Conservation (phyloP, 2,888 invertebrate species). For the Hypena proboscidalis region DNA sequence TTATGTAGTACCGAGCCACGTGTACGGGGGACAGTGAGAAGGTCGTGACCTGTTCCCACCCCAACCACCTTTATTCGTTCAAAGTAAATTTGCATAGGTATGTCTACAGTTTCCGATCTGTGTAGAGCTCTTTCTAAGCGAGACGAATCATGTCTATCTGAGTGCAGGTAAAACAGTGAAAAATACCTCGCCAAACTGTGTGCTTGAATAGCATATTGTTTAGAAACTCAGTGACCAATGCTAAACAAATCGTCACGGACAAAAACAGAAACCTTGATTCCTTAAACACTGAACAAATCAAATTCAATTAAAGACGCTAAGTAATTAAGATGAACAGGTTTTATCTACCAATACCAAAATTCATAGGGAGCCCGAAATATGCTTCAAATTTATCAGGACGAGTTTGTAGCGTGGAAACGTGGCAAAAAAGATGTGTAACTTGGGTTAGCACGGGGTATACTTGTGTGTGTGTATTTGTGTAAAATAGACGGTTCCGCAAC, state of each 20-base stretch:
- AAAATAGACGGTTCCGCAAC: slow-evolving; percentile 77
- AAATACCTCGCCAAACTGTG: neutral
- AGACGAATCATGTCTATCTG: slow-evolving; percentile 13
- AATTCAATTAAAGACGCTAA: neutral
- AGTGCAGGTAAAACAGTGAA: neutral
- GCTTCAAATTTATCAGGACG: slow-evolving; percentile 16
- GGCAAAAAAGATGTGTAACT: slow-evolving; percentile 45
- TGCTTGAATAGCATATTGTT: too few species aligned
- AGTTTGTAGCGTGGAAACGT: slow-evolving; percentile 23
- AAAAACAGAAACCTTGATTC: neutral
- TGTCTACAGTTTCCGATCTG: slow-evolving; percentile 29
- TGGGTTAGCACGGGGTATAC: slow-evolving; percentile 41
- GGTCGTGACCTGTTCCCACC: slow-evolving; percentile 52
- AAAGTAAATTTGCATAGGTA: slow-evolving; percentile 46
- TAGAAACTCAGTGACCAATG: too few species aligned
- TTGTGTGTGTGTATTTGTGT: slow-evolving; percentile 69
- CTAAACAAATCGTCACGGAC: too few species aligned
- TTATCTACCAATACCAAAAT: neutral
- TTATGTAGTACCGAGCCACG: slow-evolving; percentile 47
- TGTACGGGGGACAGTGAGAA: slow-evolving; percentile 50
- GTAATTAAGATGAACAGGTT: slow-evolving; percentile 2
- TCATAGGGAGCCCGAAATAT: slow-evolving; percentile 4
- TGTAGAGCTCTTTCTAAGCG: slow-evolving; percentile 10
- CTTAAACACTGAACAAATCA: neutral
- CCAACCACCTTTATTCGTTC: slow-evolving; percentile 48